Conservation (phyloP, 1,140 invertebrate genomes). For the Anadara kagoshimensis region DNA sequence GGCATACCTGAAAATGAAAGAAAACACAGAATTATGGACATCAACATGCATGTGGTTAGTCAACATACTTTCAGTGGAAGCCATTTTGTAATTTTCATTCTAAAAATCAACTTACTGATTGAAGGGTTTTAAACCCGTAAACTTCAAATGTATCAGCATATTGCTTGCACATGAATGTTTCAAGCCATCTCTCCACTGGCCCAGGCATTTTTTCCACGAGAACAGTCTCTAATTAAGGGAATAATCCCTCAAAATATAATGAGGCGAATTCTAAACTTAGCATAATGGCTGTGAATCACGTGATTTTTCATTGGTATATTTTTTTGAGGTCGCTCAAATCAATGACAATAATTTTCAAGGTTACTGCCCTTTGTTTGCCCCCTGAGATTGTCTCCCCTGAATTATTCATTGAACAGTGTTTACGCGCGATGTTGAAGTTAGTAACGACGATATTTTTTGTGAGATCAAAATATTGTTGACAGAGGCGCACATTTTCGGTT, state of each 20-base stretch:
- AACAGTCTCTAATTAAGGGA: slow-evolving; percentile 25
- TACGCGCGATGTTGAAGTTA: too few species aligned
- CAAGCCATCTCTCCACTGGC: slow-evolving; percentile 69
- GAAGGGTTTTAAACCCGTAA: slow-evolving; percentile 69
- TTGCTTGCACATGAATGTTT: slow-evolving; percentile 71
- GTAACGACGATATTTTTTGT: too few species aligned
- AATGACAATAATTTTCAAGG: too few species aligned
- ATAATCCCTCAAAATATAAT: slow-evolving; percentile 24
- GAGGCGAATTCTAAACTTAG: slow-evolving; percentile 40
- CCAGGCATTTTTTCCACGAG: slow-evolving; percentile 60
- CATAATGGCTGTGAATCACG: slow-evolving; percentile 61
- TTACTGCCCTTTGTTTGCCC: too few species aligned
- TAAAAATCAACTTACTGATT: slow-evolving; percentile 60
- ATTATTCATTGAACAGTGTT: too few species aligned
- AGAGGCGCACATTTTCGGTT: too few species aligned
- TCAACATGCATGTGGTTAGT: neutral
- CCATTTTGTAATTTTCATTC: slow-evolving; percentile 36
- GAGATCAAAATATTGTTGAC: too few species aligned
- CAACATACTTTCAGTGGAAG: slow-evolving; percentile 14
- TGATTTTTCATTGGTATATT: slow-evolving; percentile 38
- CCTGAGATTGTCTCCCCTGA: too few species aligned
- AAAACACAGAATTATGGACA: slow-evolving; percentile 4
- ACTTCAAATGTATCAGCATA: slow-evolving; percentile 68
- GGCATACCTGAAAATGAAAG: slow-evolving; percentile 67
- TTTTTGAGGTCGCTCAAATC: too few species aligned